These are phyloP conservation scores for Heliocidaris tuberculata DNA, from an alignment of 35 echinoderm and acorn worm species.

Conservation along the genomic window DNA sequence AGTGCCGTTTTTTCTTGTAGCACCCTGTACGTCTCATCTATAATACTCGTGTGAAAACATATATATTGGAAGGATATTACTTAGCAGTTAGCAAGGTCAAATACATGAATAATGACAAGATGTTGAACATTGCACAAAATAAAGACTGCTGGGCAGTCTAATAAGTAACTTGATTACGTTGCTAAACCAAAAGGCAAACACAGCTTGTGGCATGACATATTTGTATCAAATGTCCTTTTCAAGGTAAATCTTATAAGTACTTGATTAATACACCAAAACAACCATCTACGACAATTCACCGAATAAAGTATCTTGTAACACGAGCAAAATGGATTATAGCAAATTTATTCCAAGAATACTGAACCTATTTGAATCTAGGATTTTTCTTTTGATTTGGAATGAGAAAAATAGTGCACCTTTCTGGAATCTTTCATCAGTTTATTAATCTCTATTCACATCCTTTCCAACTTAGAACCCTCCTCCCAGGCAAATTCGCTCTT, in stretches of 20 bases:
- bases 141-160: background rate
- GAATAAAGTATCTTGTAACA: background rate
- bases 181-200: background rate
- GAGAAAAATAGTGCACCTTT: background rate
- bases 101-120: background rate
- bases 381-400: background rate
- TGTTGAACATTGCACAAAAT: background rate
- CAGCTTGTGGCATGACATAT: background rate
- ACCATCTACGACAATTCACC: too few relatives aligned
- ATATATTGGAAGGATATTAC: background rate
- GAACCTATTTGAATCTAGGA: background rate
- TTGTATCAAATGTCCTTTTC: background rate
- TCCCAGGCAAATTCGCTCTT: too few relatives aligned
- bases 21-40: too few relatives aligned
- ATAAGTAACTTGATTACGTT: background rate
- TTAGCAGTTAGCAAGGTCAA: too few relatives aligned
- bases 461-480: background rate
- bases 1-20: too few relatives aligned
- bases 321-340: background rate
- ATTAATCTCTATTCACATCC: background rate
- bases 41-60: background rate
- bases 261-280: background rate
- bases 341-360: too few relatives aligned
- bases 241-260: background rate
- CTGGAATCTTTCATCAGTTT: background rate